Evolutionary conservation across 2,797 vertebrate genomes (phyloP).

Genomic region (Crocidura indochinensis): DNA sequence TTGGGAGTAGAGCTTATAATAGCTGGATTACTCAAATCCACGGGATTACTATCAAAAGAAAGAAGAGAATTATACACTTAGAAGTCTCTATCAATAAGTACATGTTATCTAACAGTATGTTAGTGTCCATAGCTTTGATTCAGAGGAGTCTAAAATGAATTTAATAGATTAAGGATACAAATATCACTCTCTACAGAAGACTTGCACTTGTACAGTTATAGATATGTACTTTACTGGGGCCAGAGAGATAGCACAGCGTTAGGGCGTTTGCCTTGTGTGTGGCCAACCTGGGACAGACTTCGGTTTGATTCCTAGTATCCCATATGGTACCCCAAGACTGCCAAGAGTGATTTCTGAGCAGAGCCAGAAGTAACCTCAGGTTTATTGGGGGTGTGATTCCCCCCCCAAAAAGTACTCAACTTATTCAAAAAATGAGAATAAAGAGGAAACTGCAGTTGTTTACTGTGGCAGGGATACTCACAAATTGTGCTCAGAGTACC

Average conservation of each 20-base stretch:
- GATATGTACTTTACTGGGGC: background rate
- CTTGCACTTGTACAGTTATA: background rate
- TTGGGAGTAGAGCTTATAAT: slow-evolving; percentile 97
- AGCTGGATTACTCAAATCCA: slow-evolving; percentile 96
- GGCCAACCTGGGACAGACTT: no score
- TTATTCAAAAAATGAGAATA: slow-evolving; percentile 58
- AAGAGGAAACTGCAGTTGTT: slow-evolving; percentile 54
- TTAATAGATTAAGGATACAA: slow-evolving; percentile 35
- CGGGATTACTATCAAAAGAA: slow-evolving; percentile 93
- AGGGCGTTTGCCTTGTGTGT: no score
- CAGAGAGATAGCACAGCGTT: no score
- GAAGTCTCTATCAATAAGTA: slow-evolving; percentile 66
- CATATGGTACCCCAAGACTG: no score
- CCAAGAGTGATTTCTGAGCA: no score
- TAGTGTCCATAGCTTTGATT: slow-evolving; percentile 61
- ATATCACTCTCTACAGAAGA: slow-evolving; percentile 34
- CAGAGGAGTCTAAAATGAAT: slow-evolving; percentile 32
- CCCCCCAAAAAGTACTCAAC: background rate
- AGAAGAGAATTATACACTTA: slow-evolving; percentile 77
- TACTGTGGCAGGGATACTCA: no score
- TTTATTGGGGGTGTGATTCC: no score
- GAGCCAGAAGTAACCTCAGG: no score
- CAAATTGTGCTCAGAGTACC: no score
- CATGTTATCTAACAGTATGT: slow-evolving; percentile 49
- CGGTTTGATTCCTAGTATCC: no score